Percentiles rank a stretch among this genome's conserved stretches.
Conservation (phyloP, 2,113 vertebrate genomes). For the Chunga burmeisteri region DNA sequence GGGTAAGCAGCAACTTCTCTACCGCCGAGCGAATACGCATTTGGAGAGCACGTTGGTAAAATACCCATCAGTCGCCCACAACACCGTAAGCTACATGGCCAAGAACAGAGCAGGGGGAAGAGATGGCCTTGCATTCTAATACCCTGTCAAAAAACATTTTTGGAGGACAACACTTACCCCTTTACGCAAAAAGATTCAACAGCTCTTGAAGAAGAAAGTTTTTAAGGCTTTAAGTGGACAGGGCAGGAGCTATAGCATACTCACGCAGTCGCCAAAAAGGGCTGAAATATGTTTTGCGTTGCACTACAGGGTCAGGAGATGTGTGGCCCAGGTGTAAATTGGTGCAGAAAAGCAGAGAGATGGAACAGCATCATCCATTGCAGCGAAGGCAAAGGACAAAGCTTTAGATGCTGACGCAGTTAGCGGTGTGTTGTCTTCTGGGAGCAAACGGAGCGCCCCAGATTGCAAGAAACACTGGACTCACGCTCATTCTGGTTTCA, state of each 20-base stretch:
- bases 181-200: neutral
- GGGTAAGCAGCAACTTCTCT: neutral
- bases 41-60: fast-evolving
- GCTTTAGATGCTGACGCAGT: neutral
- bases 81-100: fast-evolving
- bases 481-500: neutral
- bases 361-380: neutral
- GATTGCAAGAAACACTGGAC: neutral
- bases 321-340: neutral
- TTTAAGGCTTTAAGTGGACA: neutral
- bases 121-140: fast-evolving
- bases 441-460: neutral
- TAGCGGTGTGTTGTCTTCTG: neutral
- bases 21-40: fast-evolving
- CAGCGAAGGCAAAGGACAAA: neutral
- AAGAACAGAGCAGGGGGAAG: neutral
- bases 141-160: neutral
- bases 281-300: neutral
- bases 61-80: fast-evolving
- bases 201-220: neutral
- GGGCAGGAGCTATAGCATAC: neutral
- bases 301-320: neutral
- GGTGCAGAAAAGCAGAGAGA: neutral
- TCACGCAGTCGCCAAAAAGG: neutral
- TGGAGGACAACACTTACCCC: neutral